Conservation (phyloP, 2,888 invertebrate species). For the Hydriomena furcata region DNA sequence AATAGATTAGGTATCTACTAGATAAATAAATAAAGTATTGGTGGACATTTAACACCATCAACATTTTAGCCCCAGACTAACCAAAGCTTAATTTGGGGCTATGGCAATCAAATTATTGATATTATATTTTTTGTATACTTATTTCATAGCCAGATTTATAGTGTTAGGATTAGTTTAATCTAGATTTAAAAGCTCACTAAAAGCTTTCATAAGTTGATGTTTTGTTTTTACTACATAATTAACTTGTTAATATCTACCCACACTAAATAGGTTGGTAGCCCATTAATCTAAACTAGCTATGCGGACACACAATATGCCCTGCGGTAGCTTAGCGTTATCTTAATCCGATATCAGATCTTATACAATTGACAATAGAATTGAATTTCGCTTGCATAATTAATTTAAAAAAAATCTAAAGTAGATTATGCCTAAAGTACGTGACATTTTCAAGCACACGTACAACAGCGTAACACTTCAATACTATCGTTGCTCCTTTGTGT, state of each 20-base stretch:
- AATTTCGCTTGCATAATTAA: constrained; percentile 35
- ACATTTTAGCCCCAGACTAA: too few species aligned
- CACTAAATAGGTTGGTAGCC: constrained; percentile 29
- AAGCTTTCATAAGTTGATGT: constrained; percentile 8
- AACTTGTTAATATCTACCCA: constrained; percentile 37
- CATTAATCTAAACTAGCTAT: constrained; percentile 48
- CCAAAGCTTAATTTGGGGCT: too few species aligned
- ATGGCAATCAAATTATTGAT: too few species aligned
- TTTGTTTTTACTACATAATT: constrained; percentile 1
- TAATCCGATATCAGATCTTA: constrained; percentile 37
- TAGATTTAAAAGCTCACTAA: constrained; percentile 7
- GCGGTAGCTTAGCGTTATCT: constrained; percentile 33
- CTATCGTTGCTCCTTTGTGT: constrained; percentile 64
- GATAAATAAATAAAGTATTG: too few species aligned
- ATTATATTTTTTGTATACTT: too few species aligned
- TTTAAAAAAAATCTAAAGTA: constrained; percentile 54
- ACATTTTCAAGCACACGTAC: constrained; percentile 69
- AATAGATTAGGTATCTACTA: too few species aligned
- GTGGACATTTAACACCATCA: too few species aligned
- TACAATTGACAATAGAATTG: constrained; percentile 23
- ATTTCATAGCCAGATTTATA: too few species aligned
- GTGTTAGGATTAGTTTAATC: too few species aligned
- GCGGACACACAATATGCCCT: constrained; percentile 42
- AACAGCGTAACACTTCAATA: constrained; percentile 58
- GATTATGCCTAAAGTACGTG: constrained; percentile 58